phyloP scores from a whole-genome alignment of 2,888 invertebrate species.

The Yponomeuta malinellus region DNA sequence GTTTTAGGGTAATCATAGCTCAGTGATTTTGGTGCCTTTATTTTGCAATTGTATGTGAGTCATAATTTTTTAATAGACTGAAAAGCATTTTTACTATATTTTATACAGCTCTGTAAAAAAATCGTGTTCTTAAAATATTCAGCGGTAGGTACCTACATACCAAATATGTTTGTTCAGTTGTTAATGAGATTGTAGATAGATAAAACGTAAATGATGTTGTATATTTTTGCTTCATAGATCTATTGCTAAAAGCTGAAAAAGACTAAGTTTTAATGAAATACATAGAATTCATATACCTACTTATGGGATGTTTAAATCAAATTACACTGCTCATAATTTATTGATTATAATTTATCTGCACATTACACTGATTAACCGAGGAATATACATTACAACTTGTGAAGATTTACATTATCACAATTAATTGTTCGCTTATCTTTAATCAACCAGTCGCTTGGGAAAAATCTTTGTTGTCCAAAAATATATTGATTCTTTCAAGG shows the following conservation, averaged over 20 bases:
- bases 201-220: not conserved
- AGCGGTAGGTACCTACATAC: not conserved
- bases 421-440: conserved; percentile 37
- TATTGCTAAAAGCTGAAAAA: conserved; percentile 8
- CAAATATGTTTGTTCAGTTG: conserved; percentile 21
- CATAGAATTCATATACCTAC: not conserved
- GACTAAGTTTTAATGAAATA: conserved; percentile 1
- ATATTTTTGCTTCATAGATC: not conserved
- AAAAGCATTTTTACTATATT: not conserved
- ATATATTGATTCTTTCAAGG: conserved; percentile 70
- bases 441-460: conserved; percentile 53
- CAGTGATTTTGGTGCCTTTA: not conserved
- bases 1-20: conserved; percentile 11
- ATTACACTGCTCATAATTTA: conserved; percentile 22
- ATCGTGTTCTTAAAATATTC: not conserved
- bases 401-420: conserved; percentile 23
- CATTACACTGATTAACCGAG: conserved; percentile 55
- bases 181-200: conserved; percentile 15
- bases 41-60: not conserved
- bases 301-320: conserved; percentile 22
- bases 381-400: conserved; percentile 46
- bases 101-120: not conserved
- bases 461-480: conserved; percentile 67
- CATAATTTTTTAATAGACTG: conserved; percentile 18
- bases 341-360: conserved; percentile 31